These are phyloP conservation scores for Drosophila nr. medialis DNA, from an alignment of 2,888 invertebrate species.

Conservation along the genomic window DNA sequence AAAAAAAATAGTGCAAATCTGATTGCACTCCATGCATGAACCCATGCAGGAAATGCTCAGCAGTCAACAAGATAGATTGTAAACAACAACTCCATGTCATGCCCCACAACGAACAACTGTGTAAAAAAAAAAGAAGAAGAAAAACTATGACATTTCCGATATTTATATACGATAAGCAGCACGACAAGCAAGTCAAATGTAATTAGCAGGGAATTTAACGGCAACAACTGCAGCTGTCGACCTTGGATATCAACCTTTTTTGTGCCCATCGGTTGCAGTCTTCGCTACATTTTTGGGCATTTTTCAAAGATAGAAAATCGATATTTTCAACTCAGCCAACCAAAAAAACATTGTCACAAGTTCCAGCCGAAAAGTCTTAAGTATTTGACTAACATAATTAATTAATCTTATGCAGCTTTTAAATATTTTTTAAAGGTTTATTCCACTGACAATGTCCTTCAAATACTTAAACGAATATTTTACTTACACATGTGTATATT, in stretches of 20 bases:
- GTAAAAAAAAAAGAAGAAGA: neutral
- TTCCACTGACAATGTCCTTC: neutral
- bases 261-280: neutral
- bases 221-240: constrained; percentile 2
- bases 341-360: neutral
- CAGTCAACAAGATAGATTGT: neutral
- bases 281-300: neutral
- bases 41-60: neutral
- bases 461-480: neutral
- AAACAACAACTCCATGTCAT: constrained; percentile 3
- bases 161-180: constrained; percentile 20
- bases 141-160: neutral
- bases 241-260: constrained; percentile 15
- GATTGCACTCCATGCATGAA: neutral
- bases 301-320: neutral
- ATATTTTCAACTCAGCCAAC: neutral
- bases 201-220: neutral
- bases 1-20: neutral
- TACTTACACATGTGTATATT: neutral
- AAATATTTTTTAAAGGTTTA: neutral
- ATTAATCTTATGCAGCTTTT: neutral
- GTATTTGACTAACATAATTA: neutral
- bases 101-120: constrained; percentile 9
- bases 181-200: constrained; percentile 1
- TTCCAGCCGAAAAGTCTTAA: neutral